These are phyloP conservation scores for Cathartes aura DNA, from an alignment of 2,113 vertebrate genomes.

Conservation along the genomic window DNA sequence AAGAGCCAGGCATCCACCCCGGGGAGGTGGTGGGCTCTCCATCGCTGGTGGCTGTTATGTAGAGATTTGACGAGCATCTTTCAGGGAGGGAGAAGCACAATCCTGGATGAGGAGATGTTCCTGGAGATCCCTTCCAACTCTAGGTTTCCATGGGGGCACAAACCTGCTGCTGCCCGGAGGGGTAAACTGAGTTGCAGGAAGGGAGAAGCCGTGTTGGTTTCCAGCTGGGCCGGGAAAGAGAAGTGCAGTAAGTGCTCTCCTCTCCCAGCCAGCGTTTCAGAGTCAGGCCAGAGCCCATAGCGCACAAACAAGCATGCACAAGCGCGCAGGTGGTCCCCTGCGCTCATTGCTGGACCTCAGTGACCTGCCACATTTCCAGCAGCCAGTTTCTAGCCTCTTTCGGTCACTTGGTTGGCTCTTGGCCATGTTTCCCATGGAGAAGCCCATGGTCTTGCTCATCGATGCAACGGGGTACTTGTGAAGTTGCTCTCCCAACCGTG, in stretches of 20 bases:
- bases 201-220: background rate
- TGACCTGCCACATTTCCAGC: background rate
- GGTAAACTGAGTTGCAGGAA: background rate
- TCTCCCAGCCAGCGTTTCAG: background rate
- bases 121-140: background rate
- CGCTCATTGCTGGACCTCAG: background rate
- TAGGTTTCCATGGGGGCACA: background rate
- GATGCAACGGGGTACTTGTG: accelerated
- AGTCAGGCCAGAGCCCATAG: background rate
- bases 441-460: background rate
- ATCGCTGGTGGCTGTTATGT: accelerated
- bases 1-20: background rate
- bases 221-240: background rate
- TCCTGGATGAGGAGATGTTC: background rate
- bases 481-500: accelerated
- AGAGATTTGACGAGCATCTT: background rate
- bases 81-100: background rate
- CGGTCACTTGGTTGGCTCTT: background rate
- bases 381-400: background rate
- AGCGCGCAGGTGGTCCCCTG: background rate
- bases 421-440: background rate
- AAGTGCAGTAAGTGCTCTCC: background rate
- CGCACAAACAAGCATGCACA: accelerated
- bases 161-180: accelerated
- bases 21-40: background rate